Percentiles rank a stretch among this genome's conserved stretches.
These are phyloP conservation scores for Panopea generosa DNA, from an alignment of 2,888 invertebrate species.

Conservation along the genomic window DNA sequence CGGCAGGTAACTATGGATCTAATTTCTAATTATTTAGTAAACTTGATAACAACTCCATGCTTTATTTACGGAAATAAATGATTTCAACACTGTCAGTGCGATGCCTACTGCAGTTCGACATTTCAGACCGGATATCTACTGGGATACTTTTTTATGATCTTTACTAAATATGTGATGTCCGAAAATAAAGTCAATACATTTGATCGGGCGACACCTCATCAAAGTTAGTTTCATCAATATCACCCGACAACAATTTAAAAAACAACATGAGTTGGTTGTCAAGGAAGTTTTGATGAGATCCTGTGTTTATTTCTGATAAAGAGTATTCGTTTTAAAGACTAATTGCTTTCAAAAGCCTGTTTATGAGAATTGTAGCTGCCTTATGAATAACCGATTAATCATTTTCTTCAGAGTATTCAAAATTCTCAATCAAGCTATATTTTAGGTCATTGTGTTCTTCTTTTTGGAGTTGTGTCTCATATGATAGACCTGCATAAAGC, in stretches of 20 bases:
- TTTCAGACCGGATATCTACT: too few relatives aligned
- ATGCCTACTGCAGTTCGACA: too few relatives aligned
- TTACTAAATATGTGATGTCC: conserved; percentile 14
- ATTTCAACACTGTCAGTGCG: too few relatives aligned
- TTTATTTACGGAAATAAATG: too few relatives aligned
- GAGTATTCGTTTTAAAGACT: conserved; percentile 3
- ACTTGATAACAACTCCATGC: too few relatives aligned
- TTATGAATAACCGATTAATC: neutral
- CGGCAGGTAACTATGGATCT: too few relatives aligned
- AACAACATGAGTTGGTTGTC: conserved; percentile 1
- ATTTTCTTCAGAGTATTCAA: neutral
- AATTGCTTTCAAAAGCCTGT: neutral
- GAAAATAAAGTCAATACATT: conserved; percentile 7
- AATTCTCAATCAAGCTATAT: neutral
- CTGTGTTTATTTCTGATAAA: conserved; percentile 5
- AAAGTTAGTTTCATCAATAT: neutral
- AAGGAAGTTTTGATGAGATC: conserved; percentile 5
- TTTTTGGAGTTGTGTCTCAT: neutral
- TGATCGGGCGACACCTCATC: neutral
- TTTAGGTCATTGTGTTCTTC: conserved; percentile 1
- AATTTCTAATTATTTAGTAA: too few relatives aligned
- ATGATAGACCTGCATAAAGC: neutral
- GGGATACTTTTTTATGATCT: too few relatives aligned
- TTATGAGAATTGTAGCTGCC: neutral
- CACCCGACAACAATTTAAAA: conserved; percentile 8